phyloP scores from a whole-genome alignment of 2,888 invertebrate species.

The Lithophane semibrunnea region DNA sequence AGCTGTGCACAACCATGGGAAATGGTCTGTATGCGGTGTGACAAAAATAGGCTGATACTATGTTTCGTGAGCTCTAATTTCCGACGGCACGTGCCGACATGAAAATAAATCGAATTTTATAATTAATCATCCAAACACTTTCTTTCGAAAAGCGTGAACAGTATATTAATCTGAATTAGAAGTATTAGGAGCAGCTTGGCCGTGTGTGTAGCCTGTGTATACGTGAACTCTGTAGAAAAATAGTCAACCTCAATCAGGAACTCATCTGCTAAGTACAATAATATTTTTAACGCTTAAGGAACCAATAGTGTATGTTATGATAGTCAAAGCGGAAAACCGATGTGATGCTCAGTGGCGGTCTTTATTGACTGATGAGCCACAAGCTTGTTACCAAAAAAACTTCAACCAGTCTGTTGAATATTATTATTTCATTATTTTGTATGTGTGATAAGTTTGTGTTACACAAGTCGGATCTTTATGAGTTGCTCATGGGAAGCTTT shows the following conservation, averaged over 20 bases:
- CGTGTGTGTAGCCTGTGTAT: not conserved
- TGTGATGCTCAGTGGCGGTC: conserved; percentile 1
- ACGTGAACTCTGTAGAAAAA: not conserved
- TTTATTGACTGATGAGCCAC: conserved; percentile 29
- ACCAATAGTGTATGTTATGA: conserved; percentile 14
- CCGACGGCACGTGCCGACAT: no score
- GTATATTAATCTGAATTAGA: not conserved
- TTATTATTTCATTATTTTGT: conserved; percentile 34
- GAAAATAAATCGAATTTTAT: not conserved
- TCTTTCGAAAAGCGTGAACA: not conserved
- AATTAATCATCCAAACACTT: not conserved
- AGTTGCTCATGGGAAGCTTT: conserved; percentile 19
- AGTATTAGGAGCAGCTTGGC: not conserved
- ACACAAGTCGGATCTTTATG: conserved; percentile 3
- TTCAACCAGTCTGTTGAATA: conserved; percentile 8
- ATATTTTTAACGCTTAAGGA: conserved; percentile 2
- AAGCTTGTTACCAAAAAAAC: conserved; percentile 28
- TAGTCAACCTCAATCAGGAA: conserved; percentile 2
- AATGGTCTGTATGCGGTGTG: not conserved
- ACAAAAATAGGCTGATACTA: not conserved
- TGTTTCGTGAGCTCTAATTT: not conserved
- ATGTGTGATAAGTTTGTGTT: conserved; percentile 12
- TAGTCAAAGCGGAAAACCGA: conserved; percentile 23
- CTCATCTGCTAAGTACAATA: not conserved
- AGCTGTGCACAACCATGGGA: not conserved